Conservation (phyloP, 2,797 vertebrate species). For the Enteromius afrohamiltoni region DNA sequence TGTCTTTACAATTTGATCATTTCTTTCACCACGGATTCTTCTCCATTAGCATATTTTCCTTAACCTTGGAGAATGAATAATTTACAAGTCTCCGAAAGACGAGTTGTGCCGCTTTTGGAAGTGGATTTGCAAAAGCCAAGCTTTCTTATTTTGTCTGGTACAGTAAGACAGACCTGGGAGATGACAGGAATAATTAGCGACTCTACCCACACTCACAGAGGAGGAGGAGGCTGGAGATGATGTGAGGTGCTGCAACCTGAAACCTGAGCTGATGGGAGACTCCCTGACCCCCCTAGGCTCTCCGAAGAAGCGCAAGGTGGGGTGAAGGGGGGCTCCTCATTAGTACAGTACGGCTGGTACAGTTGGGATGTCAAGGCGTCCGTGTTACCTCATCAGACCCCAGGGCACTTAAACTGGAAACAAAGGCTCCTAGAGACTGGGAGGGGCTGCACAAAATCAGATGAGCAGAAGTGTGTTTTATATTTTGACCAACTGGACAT, state of each 20-base stretch:
- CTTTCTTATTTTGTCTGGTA: conserved; percentile 40
- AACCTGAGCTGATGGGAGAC: conserved; percentile 58
- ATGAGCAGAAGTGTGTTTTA: background rate
- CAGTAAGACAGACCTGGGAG: conserved; percentile 37
- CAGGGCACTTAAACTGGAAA: conserved; percentile 47
- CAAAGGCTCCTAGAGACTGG: background rate
- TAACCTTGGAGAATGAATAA: conserved; percentile 76
- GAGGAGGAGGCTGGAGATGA: conserved; percentile 35
- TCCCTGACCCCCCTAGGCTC: conserved; percentile 46
- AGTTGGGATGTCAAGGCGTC: conserved; percentile 46
- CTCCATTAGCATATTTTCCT: conserved; percentile 80
- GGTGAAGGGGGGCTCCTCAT: conserved; percentile 52
- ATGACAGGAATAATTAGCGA: conserved; percentile 58
- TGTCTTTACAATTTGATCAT: conserved; percentile 72
- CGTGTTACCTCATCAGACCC: conserved; percentile 56
- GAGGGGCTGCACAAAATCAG: conserved; percentile 8
- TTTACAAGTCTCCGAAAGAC: conserved; percentile 70
- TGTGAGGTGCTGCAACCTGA: conserved; percentile 52
- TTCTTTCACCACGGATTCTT: conserved; percentile 73
- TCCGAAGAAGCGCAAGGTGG: conserved; percentile 42
- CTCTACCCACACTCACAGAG: conserved; percentile 47
- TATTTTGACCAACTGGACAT: background rate
- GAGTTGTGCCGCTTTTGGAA: conserved; percentile 62
- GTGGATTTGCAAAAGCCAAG: conserved; percentile 13
- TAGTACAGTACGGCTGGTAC: conserved; percentile 53